A percentile compares a stretch with the other conserved stretches of the same genome.
These are phyloP conservation scores for Latheticus oryzae DNA, from an alignment of 2,888 invertebrate genomes.

Conservation along the genomic window DNA sequence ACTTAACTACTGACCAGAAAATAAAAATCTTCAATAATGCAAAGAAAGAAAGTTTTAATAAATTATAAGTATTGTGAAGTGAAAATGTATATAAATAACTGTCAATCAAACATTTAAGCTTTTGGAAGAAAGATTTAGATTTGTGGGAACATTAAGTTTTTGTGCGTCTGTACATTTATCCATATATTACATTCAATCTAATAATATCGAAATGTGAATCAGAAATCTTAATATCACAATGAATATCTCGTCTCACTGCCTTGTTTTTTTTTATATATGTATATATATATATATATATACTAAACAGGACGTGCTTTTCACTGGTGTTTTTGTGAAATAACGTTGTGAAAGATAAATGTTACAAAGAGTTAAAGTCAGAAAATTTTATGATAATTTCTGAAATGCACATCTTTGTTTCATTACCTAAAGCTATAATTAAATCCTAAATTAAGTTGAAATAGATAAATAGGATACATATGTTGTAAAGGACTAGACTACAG, in stretches of 20 bases:
- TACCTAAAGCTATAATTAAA: slow-evolving; percentile 33
- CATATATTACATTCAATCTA: slow-evolving; percentile 32
- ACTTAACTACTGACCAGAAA: slow-evolving; percentile 26
- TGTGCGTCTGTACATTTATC: slow-evolving; percentile 32
- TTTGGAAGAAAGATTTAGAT: slow-evolving; percentile 26
- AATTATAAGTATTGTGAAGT: slow-evolving; percentile 8
- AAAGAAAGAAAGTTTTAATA: slow-evolving; percentile 20
- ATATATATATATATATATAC: no score
- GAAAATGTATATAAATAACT: slow-evolving; percentile 31
- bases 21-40: slow-evolving; percentile 3
- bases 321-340: slow-evolving; percentile 5
- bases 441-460: slow-evolving; percentile 39
- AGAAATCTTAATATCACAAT: slow-evolving; percentile 33
- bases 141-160: slow-evolving; percentile 10
- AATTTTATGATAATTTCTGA: slow-evolving; percentile 32
- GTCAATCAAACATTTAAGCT: slow-evolving; percentile 15
- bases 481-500: slow-evolving; percentile 40
- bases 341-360: slow-evolving; percentile 4
- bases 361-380: background rate
- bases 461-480: slow-evolving; percentile 16
- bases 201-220: slow-evolving; percentile 26
- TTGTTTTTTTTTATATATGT: slow-evolving; percentile 1
- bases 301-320: slow-evolving; percentile 25
- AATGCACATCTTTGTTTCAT: slow-evolving; percentile 16
- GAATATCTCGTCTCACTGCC: slow-evolving; percentile 13